Evolutionary conservation across 2,888 invertebrate genomes (phyloP), one percentile per base, ranked within the genome.

Genomic region (Tetragonisca angustula): DNA sequence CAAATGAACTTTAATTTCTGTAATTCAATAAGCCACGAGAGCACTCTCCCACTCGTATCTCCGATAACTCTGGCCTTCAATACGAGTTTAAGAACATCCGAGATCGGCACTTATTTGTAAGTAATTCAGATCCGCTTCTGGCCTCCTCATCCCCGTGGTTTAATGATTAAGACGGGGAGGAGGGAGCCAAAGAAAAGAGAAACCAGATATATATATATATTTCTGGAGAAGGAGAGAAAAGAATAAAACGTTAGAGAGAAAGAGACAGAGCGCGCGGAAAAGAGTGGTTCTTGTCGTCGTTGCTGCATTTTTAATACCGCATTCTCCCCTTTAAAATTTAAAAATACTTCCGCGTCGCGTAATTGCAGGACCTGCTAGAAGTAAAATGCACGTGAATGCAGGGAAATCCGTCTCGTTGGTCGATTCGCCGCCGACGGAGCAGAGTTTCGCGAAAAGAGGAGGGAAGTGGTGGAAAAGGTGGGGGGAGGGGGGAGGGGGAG

Each of bases 331-430:
- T 89, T 88, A 88, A 89, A 84, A 82, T 88, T 87, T 88, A 84
- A 86, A 87, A 86, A 88, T 86, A 82, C 79, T 77, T 76, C 86
- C 84, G 73, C 70, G 70, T 72, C 84, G 88, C 77, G 89, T 89
- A 89, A 89, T 88, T 86, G 83, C 84, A 82, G 84, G 84, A 89
- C 86, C 86, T 75, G 72, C 69, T 77, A 72, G 68, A 84, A 83
- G 83, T 89, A 86, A 85, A 89, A 89, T 91, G 90, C 88, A 91
- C 89, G 90, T 87, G 91, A 91, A 91, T 90, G 89, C 90, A 81
- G 82, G 85, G 85, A 87, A 90, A 90, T 87, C 79, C 87, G 89
- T 87, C 86, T 87, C 85, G 89, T 82, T 84, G 89, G 83, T 86
- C 86, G 85, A 88, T 85, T 74, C 77, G 24, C 56, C 64, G 73